Evolutionary conservation across 2,113 vertebrate species (phyloP).

Genomic region (Tupaia tana): DNA sequence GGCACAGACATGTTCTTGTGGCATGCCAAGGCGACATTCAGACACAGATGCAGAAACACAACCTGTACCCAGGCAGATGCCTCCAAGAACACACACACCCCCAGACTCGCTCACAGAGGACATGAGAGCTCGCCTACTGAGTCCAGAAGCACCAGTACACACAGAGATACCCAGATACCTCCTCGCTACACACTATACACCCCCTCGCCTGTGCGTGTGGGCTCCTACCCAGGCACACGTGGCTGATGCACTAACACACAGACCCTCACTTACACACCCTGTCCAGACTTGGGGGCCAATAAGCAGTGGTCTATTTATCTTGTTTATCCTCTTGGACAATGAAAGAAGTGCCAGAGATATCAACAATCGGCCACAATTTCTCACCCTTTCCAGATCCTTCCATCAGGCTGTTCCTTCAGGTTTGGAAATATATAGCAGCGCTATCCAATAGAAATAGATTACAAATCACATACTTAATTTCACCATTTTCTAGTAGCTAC

Average conservation of each 20-base stretch:
- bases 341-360: background rate
- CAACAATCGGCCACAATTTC: background rate
- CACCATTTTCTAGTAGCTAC: background rate
- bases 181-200: background rate
- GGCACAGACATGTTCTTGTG: background rate
- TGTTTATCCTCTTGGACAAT: background rate
- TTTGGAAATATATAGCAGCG: background rate
- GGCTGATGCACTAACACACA: fast-evolving
- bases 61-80: background rate
- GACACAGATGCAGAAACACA: background rate
- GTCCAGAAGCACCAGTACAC: background rate
- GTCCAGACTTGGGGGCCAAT: background rate
- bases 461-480: background rate
- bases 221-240: background rate
- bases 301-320: background rate
- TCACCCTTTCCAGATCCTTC: background rate
- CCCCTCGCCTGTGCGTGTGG: background rate
- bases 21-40: background rate
- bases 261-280: background rate
- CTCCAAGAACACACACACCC: background rate
- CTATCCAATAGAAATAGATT: background rate
- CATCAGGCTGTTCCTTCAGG: background rate
- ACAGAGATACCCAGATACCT: background rate
- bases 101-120: background rate
- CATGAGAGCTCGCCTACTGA: background rate